Percentiles rank a stretch among this genome's conserved stretches.
Conservation (phyloP, 2,113 vertebrate species). For the Choloepus hoffmanni region DNA sequence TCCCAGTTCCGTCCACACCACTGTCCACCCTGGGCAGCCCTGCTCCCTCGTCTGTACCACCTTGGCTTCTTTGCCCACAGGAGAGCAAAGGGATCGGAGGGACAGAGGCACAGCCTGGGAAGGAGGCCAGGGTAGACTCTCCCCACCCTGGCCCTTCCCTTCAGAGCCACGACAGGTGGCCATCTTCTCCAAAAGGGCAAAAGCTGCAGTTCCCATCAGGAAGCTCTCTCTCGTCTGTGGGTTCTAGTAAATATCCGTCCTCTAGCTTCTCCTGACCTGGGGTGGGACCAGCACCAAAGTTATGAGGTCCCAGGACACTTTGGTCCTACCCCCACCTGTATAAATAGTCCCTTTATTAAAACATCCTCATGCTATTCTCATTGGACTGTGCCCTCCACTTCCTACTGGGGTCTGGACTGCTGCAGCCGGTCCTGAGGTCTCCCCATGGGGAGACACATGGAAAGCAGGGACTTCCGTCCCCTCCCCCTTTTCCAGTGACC, state of each 20-base stretch:
- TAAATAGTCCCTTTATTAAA: constrained; percentile 61
- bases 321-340: not conserved
- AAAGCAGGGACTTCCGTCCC: rapidly evolving
- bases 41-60: not conserved
- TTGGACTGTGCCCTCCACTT: not conserved
- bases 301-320: not conserved
- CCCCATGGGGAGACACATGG: not conserved
- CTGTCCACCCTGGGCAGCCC: not conserved
- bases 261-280: rapidly evolving
- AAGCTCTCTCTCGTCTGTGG: not conserved
- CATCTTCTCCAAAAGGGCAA: not conserved
- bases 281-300: not conserved
- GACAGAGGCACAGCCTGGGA: not conserved
- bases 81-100: not conserved
- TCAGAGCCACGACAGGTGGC: not conserved
- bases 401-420: not conserved
- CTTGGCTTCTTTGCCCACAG: no score
- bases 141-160: not conserved
- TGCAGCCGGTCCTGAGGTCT: rapidly evolving
- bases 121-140: not conserved
- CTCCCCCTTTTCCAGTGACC: rapidly evolving
- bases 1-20: no score
- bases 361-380: rapidly evolving
- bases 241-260: not conserved
- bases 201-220: not conserved